Evolutionary conservation across 2,888 invertebrate species (phyloP).

Genomic region (Drosophila peninsularis): DNA sequence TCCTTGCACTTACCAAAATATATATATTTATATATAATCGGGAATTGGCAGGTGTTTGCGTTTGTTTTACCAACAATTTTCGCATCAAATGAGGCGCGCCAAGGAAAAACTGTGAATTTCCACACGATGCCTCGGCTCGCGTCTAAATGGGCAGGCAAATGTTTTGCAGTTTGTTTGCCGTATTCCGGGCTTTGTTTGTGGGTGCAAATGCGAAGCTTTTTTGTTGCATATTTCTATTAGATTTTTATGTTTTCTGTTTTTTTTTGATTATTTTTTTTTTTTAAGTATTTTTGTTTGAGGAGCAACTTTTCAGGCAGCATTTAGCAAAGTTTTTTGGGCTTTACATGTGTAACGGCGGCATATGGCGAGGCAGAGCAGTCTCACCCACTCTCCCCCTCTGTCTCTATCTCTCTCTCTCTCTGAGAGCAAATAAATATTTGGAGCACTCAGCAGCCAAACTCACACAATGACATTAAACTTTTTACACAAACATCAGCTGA

Average conservation of each 20-base stretch:
- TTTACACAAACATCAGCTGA: conserved; percentile 20
- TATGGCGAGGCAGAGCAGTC: conserved; percentile 28
- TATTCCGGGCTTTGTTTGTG: conserved; percentile 52
- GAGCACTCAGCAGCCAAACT: conserved; percentile 49
- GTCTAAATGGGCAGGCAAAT: conserved; percentile 63
- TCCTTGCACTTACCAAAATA: background rate
- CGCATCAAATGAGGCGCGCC: conserved; percentile 63
- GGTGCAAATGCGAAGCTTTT: conserved; percentile 60
- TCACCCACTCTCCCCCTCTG: background rate
- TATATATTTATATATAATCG: conserved; percentile 26
- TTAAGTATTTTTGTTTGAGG: conserved; percentile 34
- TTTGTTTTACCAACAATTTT: conserved; percentile 83
- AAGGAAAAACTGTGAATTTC: conserved; percentile 16
- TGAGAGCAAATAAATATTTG: conserved; percentile 54
- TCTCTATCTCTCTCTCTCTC: background rate
- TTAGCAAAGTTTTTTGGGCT: conserved; percentile 57
- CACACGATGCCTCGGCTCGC: background rate
- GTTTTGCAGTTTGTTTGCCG: conserved; percentile 70
- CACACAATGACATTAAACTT: conserved; percentile 61
- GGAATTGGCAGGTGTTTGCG: conserved; percentile 79
- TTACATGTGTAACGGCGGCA: conserved; percentile 50
- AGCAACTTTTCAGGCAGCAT: conserved; percentile 63
- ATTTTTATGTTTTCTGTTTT: conserved; percentile 22
- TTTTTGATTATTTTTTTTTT: conserved; percentile 25
- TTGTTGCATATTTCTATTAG: conserved; percentile 40